Evolutionary conservation across 2,888 invertebrate species (phyloP), one percentile per base, ranked within the genome.

Genomic region (Abrostola tripartita): DNA sequence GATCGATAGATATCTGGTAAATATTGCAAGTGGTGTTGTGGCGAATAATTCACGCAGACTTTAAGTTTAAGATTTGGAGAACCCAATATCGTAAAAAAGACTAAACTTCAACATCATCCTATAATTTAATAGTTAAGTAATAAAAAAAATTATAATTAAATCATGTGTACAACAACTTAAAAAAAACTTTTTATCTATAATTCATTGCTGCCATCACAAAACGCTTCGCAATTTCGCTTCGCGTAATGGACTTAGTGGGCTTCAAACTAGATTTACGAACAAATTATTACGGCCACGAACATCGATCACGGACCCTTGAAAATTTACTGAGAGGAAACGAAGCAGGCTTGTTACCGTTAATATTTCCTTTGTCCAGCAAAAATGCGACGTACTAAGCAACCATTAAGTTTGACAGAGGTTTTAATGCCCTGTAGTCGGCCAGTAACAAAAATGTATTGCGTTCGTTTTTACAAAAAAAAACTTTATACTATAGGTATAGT

Each of bases 311-410:
- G 11, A 50, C 59, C 42, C 63, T 67, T 57, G 53, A 61, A 75
- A 65, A 62, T 65, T 64, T 53, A 64, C 5, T 14, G 49, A n/a
- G 38, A 35, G 61, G 49, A 76, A 72, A 76, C 66, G 51, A 65
- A 44, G 42, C 50, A 55, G 12, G 59, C 66, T 59, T 58, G 62
- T 71, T 68, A 61, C 47, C n/a, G 62, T 14, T 65, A 70, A 65
- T 72, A 70, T 63, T 78, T 69, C 75, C 69, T 68, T 61, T 68
- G 67, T 72, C 64, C 37, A 35, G 41, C 51, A 62, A 65, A 24
- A 75, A 41, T 37, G 51, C 6, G 24, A 44, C 44, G 40, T 60
- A 61, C 57, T 35, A 64, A 59, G 38, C 44, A 51, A 40, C 50
- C 42, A 65, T 40, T 38, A 24, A 52, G 58, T 52, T 51, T 53